Evolutionary conservation across 2,113 vertebrate genomes (phyloP).

Genomic region (Deroptyus accipitrinus): DNA sequence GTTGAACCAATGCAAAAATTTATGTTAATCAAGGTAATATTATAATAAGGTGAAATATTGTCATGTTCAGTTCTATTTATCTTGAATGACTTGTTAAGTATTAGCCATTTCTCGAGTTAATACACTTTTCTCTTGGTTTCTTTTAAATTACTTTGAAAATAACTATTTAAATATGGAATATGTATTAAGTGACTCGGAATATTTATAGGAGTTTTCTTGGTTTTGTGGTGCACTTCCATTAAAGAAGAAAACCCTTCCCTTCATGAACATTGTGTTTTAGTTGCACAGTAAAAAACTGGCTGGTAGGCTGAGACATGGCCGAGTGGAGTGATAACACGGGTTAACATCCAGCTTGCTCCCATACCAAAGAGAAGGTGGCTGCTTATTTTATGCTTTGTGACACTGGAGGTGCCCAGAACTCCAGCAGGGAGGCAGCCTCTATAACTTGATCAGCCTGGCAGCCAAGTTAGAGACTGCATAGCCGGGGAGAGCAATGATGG

Average conservation of each 20-base stretch:
- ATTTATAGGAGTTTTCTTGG: background rate
- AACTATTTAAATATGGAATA: background rate
- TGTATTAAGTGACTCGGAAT: background rate
- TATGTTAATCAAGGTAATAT: slow-evolving; percentile 96
- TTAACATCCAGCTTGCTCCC: background rate
- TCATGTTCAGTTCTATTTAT: background rate
- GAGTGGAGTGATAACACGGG: background rate
- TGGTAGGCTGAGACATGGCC: background rate
- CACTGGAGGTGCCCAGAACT: background rate
- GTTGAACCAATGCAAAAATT: slow-evolving; percentile 98
- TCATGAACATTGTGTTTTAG: background rate
- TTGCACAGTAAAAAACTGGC: background rate
- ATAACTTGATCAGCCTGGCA: background rate
- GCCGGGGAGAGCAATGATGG: background rate
- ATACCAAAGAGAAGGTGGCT: background rate
- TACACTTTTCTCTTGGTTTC: background rate
- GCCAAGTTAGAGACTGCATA: background rate
- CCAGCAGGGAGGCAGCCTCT: background rate
- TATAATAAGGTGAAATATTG: background rate
- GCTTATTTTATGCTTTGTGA: background rate
- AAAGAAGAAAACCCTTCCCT: background rate
- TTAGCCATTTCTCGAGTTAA: background rate
- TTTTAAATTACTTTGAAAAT: background rate
- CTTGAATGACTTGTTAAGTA: background rate
- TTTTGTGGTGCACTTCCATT: background rate